Base-by-base conservation (phyloP, 2,797 vertebrate genomes). In the Sebastes nivosus region DNA sequence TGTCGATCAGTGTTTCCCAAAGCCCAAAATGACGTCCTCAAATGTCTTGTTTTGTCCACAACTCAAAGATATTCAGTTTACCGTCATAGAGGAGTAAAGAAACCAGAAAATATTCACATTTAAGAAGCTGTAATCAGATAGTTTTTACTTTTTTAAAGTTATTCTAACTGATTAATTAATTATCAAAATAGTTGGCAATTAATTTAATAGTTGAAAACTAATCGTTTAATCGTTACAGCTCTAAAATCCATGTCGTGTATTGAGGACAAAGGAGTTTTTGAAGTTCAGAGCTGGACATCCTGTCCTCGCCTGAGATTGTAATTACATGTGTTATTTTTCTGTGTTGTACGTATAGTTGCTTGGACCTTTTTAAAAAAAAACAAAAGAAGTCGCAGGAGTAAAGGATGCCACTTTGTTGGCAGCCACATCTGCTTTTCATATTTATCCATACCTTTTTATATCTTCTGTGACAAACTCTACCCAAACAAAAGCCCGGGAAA, bases 351-450 rank as follows among this genome's bases (percentile, higher is more conserved):
- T 65, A 10, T 16, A 8, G 55, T 69, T 66, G 66, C 69, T 52
- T 75, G 27, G 50, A 61, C 61, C 24, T 61, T 38, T 57, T 57
- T 36, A 12, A 13, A 18, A 7, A 25, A 7, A 61, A 75, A 65
- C 16, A 73, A 77, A 72, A 64, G 63, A 57, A 52, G 63, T 70
- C 63, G 25, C 27, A 50, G 20, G 65, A 79, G 68, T 36, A 54
- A 72, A 83, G 81, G 66, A 85, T 90, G 78, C 73, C 76, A 84
- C 76, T 83, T 85, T 82, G 79, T 79, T 79, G 20, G 34, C 68
- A 71, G 71, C 71, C 86, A 94, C 95, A 96, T 95, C 91, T 96
- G 96, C 82, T 94, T 91, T 95, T 93, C 81, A 75, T 81, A 92
- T 96, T 93, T 89, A 79, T 81, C 59, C 50, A 64, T 55, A 78